Evolutionary conservation across 2,888 invertebrate species (phyloP).

Genomic region (Agriopis leucophaearia): DNA sequence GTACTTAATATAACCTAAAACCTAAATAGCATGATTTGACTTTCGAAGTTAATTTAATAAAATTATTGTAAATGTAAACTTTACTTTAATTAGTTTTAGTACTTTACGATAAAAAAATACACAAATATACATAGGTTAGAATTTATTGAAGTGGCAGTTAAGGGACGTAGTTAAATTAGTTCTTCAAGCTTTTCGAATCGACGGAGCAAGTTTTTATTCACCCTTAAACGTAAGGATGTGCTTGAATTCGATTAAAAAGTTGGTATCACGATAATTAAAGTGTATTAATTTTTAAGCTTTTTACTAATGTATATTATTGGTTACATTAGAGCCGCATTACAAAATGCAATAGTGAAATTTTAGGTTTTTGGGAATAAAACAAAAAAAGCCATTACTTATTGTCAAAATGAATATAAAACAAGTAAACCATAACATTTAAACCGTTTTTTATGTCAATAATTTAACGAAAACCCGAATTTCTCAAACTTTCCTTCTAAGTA

Average conservation of each 20-base stretch:
- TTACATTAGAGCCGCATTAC: too few relatives aligned
- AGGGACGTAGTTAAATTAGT: conserved; percentile 84
- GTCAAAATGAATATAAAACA: too few relatives aligned
- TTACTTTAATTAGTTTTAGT: not conserved
- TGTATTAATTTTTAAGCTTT: too few relatives aligned
- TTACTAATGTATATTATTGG: too few relatives aligned
- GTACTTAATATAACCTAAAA: not conserved
- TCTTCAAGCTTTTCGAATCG: conserved; percentile 81
- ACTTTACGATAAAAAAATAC: conserved; percentile 47
- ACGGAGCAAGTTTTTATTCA: conserved; percentile 75
- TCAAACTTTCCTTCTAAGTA: too few relatives aligned
- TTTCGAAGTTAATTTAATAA: conserved; percentile 13
- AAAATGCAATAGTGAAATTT: too few relatives aligned
- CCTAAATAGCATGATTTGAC: not conserved
- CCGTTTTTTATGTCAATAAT: too few relatives aligned
- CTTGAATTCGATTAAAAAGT: not conserved
- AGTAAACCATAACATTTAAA: too few relatives aligned
- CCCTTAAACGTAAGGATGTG: conserved; percentile 39
- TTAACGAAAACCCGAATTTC: too few relatives aligned
- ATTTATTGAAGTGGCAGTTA: conserved; percentile 81
- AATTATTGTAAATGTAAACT: conserved; percentile 2
- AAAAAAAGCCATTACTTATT: too few relatives aligned
- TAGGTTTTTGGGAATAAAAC: too few relatives aligned
- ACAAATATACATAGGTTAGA: conserved; percentile 64
- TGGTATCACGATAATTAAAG: too few relatives aligned